Conservation (phyloP, 2,888 invertebrate genomes). For the Eilema griseolum region DNA sequence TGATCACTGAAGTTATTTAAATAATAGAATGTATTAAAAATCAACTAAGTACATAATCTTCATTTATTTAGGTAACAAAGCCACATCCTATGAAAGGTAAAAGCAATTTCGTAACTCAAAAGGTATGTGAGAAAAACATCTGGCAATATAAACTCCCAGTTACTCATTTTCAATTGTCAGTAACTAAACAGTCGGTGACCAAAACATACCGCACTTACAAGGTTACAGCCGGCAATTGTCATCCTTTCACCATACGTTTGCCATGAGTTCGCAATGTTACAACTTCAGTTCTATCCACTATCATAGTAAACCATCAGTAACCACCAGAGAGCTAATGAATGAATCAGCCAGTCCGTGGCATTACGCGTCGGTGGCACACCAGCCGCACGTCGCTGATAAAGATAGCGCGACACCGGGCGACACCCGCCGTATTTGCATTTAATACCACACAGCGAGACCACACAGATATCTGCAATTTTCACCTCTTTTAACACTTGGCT, state of each 20-base stretch:
- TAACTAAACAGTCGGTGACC: no score
- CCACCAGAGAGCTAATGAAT: slow-evolving; percentile 16
- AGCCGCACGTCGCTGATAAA: slow-evolving; percentile 65
- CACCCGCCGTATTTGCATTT: slow-evolving; percentile 75
- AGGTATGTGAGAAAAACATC: no score
- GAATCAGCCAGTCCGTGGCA: slow-evolving; percentile 18
- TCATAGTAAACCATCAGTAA: not conserved
- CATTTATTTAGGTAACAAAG: no score
- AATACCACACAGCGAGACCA: slow-evolving; percentile 81
- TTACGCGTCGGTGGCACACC: slow-evolving; percentile 64
- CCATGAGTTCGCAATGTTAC: not conserved
- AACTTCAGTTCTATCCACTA: not conserved
- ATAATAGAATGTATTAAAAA: no score
- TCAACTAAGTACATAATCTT: no score
- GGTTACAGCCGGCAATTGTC: not conserved
- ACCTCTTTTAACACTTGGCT: slow-evolving; percentile 47
- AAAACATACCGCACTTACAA: not conserved
- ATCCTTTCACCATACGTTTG: not conserved
- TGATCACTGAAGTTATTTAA: no score
- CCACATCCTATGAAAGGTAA: no score
- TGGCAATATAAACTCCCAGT: no score
- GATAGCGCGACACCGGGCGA: slow-evolving; percentile 71
- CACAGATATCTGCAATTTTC: slow-evolving; percentile 51
- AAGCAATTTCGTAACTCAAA: no score
- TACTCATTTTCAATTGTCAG: no score